Percentiles rank a stretch among this genome's conserved stretches.
These are phyloP conservation scores for Tamandua tetradactyla DNA, from an alignment of 2,797 vertebrate species.

Conservation along the genomic window DNA sequence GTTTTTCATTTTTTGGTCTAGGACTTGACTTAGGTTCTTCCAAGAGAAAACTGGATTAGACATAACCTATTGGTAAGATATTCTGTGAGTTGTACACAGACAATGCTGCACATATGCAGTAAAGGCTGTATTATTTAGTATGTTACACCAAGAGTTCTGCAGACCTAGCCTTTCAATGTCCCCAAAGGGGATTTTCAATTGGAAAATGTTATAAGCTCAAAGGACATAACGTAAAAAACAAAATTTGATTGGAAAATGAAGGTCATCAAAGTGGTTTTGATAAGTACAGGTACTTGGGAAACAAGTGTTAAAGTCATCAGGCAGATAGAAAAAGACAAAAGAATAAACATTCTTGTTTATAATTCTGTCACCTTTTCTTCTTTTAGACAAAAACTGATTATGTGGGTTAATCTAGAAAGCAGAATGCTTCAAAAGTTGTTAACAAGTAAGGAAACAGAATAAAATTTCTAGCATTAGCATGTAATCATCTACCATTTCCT, in stretches of 20 bases:
- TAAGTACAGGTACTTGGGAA: not conserved
- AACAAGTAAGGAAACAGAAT: not conserved
- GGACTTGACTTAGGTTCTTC: slow-evolving; percentile 16
- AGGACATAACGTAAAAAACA: slow-evolving; percentile 3
- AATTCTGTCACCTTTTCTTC: not conserved
- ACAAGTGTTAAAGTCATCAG: not conserved
- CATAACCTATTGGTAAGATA: not conserved
- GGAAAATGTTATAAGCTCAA: slow-evolving; percentile 9
- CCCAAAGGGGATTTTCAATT: not conserved
- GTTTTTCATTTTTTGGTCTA: not conserved
- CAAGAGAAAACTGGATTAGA: not conserved
- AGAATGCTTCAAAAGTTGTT: not conserved
- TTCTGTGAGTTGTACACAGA: not conserved
- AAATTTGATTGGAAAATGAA: not conserved
- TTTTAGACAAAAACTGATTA: not conserved
- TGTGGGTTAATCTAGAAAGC: not conserved
- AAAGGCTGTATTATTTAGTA: not conserved
- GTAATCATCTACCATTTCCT: not conserved
- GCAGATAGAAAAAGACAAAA: not conserved
- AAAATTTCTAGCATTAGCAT: not conserved
- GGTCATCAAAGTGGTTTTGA: not conserved
- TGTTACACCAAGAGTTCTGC: not conserved
- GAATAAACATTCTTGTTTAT: not conserved
- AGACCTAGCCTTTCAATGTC: not conserved
- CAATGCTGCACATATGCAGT: fast-evolving